These are phyloP conservation scores for Percina caprodes DNA, from an alignment of 2,113 vertebrate genomes.

Conservation along the genomic window DNA sequence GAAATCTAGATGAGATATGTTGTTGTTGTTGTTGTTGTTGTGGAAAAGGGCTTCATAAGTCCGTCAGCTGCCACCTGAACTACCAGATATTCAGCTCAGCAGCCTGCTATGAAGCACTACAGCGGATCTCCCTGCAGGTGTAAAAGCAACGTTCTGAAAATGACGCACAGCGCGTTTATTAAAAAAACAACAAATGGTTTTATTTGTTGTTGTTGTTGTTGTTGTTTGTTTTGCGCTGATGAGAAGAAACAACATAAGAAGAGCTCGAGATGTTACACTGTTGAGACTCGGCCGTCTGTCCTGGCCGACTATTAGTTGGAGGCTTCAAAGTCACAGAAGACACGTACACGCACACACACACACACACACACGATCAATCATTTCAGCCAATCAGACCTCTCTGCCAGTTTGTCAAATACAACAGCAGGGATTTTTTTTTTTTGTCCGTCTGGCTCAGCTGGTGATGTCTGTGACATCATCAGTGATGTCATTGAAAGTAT, in stretches of 20 bases:
- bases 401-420: conserved; percentile 10
- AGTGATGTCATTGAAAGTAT: conserved; percentile 1
- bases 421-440: neutral
- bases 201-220: too few species aligned
- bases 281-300: conserved; percentile 19
- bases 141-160: too few species aligned
- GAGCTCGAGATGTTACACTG: neutral
- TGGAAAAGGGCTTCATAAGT: too few species aligned
- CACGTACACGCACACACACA: neutral
- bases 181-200: neutral
- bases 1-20: too few species aligned
- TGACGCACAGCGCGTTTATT: too few species aligned
- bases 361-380: conserved; percentile 20
- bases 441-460: conserved; percentile 8
- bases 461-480: conserved; percentile 12
- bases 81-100: neutral
- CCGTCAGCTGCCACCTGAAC: neutral
- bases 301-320: neutral
- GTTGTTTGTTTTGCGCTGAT: too few species aligned
- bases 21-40: too few species aligned
- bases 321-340: conserved; percentile 20
- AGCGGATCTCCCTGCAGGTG: neutral
- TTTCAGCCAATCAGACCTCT: conserved; percentile 27
- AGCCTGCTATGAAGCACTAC: too few species aligned
- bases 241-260: neutral